Evolutionary conservation across 1,140 invertebrate genomes (phyloP).

Genomic region (Wasmannia auropunctata): DNA sequence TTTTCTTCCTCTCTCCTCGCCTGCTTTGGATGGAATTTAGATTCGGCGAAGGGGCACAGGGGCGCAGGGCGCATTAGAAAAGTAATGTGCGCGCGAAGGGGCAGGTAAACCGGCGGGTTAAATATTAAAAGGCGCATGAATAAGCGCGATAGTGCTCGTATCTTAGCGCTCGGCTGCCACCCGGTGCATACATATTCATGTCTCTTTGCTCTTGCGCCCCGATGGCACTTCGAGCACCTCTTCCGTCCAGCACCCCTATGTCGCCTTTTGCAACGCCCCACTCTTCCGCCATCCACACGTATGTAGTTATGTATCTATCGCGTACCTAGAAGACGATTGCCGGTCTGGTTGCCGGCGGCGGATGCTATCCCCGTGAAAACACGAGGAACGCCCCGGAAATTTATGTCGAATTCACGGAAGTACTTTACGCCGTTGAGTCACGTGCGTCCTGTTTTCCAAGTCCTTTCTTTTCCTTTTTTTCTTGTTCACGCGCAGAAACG

Average conservation of each 20-base stretch:
- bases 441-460: constrained; percentile 30
- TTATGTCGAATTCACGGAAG: constrained; percentile 68
- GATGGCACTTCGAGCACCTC: constrained; percentile 56
- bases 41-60: constrained; percentile 2
- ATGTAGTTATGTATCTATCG: constrained; percentile 46
- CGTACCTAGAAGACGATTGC: constrained; percentile 61
- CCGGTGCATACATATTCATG: constrained; percentile 80
- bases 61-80: constrained; percentile 70
- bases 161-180: constrained; percentile 73
- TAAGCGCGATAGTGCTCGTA: constrained; percentile 80
- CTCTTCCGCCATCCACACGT: constrained; percentile 16
- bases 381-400: constrained; percentile 75
- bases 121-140: constrained; percentile 84
- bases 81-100: constrained; percentile 71
- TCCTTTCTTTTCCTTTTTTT: not conserved
- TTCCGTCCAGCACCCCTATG: constrained; percentile 48
- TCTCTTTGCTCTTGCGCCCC: constrained; percentile 68
- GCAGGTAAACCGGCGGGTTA: constrained; percentile 80
- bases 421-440: constrained; percentile 63
- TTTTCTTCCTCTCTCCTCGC: not conserved
- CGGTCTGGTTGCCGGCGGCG: constrained; percentile 73
- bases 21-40: constrained; percentile 19
- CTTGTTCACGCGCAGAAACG: not conserved
- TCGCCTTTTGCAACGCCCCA: constrained; percentile 21
- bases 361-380: constrained; percentile 73